A percentile compares a stretch with the other conserved stretches of the same genome.
Evolutionary conservation across 2,888 invertebrate species (phyloP).

Genomic region (Dendrolimus pini): DNA sequence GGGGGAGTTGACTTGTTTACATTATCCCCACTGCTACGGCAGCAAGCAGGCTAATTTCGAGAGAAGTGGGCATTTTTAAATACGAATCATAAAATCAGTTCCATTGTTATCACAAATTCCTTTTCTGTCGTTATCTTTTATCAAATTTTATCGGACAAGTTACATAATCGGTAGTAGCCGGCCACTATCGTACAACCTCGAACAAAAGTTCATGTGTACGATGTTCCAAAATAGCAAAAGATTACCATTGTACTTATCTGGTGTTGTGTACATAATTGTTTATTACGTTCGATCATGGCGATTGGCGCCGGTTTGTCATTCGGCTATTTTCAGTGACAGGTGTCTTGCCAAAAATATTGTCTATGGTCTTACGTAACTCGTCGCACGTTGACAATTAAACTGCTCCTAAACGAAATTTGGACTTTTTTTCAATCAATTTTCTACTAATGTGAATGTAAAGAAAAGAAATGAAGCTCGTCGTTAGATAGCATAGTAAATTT

Average conservation of each 20-base stretch:
- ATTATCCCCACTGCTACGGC: no score
- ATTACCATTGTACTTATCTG: not conserved
- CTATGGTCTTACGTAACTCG: not conserved
- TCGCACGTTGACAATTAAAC: no score
- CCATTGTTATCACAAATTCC: not conserved
- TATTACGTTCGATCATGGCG: not conserved
- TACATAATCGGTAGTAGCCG: not conserved
- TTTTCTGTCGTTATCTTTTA: not conserved
- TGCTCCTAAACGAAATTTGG: no score
- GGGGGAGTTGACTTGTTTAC: no score
- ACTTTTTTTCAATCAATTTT: no score
- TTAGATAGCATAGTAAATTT: no score
- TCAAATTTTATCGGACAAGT: not conserved
- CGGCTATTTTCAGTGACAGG: not conserved
- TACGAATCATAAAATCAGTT: no score
- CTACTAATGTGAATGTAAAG: no score
- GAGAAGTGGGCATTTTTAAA: no score
- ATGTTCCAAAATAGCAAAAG: not conserved
- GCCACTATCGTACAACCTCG: not conserved
- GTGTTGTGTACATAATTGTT: not conserved
- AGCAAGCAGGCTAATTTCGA: no score
- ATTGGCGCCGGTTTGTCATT: not conserved
- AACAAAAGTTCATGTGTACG: not conserved
- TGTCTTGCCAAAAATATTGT: not conserved
- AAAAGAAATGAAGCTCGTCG: no score